phyloP scores from a whole-genome alignment of 2,113 vertebrate genomes.

The Gopherus flavomarginatus region DNA sequence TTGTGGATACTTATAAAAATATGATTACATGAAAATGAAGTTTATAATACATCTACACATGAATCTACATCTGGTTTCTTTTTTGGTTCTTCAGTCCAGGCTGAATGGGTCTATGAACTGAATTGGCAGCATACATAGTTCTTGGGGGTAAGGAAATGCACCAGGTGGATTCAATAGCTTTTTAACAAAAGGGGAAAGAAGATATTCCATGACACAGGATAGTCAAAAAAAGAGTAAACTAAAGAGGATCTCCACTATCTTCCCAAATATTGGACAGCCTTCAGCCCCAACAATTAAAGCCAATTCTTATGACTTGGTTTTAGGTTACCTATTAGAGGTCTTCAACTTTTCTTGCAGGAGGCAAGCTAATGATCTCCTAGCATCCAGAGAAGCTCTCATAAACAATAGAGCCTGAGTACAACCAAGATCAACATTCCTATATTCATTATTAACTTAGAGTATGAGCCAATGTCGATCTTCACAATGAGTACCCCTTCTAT shows the following conservation, averaged over 20 bases:
- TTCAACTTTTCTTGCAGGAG: neutral
- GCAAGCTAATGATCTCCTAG: neutral
- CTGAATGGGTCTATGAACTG: neutral
- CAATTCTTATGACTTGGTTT: neutral
- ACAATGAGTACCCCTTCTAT: conserved; percentile 9
- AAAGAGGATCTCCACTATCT: neutral
- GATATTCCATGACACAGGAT: neutral
- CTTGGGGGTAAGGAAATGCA: neutral
- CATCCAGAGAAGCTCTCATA: neutral
- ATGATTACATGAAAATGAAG: neutral
- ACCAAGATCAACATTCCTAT: neutral
- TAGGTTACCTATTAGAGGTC: neutral
- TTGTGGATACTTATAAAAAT: neutral
- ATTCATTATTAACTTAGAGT: conserved; percentile 7
- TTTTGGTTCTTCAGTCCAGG: neutral
- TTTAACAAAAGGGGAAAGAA: neutral
- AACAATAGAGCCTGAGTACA: neutral
- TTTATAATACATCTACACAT: neutral
- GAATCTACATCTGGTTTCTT: neutral
- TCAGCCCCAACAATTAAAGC: neutral
- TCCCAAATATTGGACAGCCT: neutral
- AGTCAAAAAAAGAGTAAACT: neutral
- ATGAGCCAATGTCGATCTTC: conserved; percentile 1
- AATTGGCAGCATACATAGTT: neutral
- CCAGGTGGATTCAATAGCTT: neutral